Evolutionary conservation across 1,140 invertebrate genomes (phyloP), one percentile per base, ranked within the genome.

Genomic region (Hirudo medicinalis): DNA sequence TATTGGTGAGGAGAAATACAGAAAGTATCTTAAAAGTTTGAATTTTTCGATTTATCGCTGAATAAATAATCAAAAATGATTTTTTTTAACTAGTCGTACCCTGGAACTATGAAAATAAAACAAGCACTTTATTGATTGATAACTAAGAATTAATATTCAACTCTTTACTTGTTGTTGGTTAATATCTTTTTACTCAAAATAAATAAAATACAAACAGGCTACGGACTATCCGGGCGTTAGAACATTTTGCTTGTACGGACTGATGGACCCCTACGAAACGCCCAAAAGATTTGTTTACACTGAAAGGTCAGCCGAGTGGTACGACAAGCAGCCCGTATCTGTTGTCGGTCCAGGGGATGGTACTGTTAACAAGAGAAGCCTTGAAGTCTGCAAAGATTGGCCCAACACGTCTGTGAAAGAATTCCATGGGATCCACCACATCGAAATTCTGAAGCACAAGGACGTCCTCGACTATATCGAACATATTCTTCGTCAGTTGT

Each of bases 271-370:
- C 27, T 96, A 93, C 8, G 88, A 92, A 6, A 90, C 53, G 27
- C 68, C 3, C 79, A 76, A 73, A 72, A 55, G 13, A 74, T 36
- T 67, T 40, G 32, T 69, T 53, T 43, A 63, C 57, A 25, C 19
- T 3, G 1, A 8, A 25, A 15, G 43, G 43, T 49, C 43, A 49
- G 43, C 43, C 5, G 22, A 67, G 17, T 82, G 78, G 76, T 86
- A 91, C 53, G 86, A 90, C 76, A 87, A 87, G 8, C 87, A 87
- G 72, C 93, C 94, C 0, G 83, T 84, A 19, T 82, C 93, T n/a
- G 83, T 87, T 8, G 84, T 83, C 71, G 94, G 91, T 2, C 87
- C 94, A 80, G 95, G 95, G 1, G 95, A 99, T 84, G 95, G 95
- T 20, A 97, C 94, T 0, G 94, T 97, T 0, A 97, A 97, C 83